Conservation (phyloP, 2,797 vertebrate species). For the Molossus molossus region DNA sequence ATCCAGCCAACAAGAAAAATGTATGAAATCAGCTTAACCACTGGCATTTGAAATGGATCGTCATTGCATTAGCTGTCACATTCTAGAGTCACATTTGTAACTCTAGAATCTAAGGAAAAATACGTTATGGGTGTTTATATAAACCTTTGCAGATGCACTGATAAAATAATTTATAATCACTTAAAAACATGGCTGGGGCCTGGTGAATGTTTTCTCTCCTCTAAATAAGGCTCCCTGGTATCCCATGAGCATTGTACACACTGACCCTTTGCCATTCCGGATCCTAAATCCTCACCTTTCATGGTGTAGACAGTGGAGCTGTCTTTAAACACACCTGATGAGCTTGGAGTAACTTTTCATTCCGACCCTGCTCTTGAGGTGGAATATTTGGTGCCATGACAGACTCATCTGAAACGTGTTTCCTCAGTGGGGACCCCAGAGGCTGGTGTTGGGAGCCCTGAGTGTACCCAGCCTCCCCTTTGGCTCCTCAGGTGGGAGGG, state of each 20-base stretch:
- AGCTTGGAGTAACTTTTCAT: neutral
- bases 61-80: constrained; percentile 92
- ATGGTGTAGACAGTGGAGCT: neutral
- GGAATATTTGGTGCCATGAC: neutral
- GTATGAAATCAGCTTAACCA: constrained; percentile 94
- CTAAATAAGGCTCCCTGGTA: constrained; percentile 75
- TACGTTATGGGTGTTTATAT: constrained; percentile 91
- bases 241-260: neutral
- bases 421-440: neutral
- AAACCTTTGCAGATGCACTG: constrained; percentile 84
- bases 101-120: constrained; percentile 90
- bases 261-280: constrained; percentile 69
- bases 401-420: neutral
- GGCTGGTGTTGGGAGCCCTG: neutral
- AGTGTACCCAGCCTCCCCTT: neutral
- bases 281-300: constrained; percentile 39
- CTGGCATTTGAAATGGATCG: constrained; percentile 95
- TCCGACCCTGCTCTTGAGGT: neutral
- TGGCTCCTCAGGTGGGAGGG: neutral
- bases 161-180: constrained; percentile 91
- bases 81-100: constrained; percentile 89
- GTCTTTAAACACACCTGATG: accelerated
- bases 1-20: constrained; percentile 95
- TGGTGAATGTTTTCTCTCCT: constrained; percentile 87
- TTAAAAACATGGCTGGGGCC: constrained; percentile 87